These are phyloP conservation scores for Odontesthes bonariensis DNA, from an alignment of 2,113 vertebrate species.

Conservation along the genomic window DNA sequence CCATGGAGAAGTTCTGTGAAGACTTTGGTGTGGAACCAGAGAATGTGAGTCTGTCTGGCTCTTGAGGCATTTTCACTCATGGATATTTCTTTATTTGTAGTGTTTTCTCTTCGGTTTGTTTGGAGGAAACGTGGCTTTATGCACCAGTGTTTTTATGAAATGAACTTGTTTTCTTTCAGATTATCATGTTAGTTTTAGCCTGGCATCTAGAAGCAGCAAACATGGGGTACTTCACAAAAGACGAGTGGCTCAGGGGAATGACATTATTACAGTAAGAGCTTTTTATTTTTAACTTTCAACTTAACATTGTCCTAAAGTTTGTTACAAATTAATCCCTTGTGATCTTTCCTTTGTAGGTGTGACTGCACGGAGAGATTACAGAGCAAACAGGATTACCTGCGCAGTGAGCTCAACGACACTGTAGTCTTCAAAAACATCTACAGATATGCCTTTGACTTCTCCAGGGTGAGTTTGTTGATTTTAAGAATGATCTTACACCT, in stretches of 20 bases:
- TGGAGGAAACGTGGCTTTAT: not conserved
- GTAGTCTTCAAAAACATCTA: conserved; percentile 96
- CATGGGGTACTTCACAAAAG: conserved; percentile 99
- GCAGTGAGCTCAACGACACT: conserved; percentile 91
- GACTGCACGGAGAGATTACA: conserved; percentile 94
- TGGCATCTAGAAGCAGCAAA: conserved; percentile 96
- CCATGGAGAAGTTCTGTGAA: conserved; percentile 99
- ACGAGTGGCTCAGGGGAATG: conserved; percentile 98
- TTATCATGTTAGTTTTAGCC: conserved; percentile 98
- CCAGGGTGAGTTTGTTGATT: conserved; percentile 87
- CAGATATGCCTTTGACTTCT: conserved; percentile 98
- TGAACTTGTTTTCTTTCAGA: conserved; percentile 74
- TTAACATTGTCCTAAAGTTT: not conserved
- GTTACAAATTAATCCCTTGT: not conserved
- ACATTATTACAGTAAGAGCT: conserved; percentile 93
- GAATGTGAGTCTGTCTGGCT: conserved; percentile 85
- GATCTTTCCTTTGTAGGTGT: conserved; percentile 82
- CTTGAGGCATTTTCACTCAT: too few species aligned
- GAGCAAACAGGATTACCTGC: conserved; percentile 92
- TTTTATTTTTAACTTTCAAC: conserved; percentile 6
- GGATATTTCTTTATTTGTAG: too few species aligned
- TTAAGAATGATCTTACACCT: not conserved
- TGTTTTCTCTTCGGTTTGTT: too few species aligned
- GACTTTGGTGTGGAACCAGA: conserved; percentile 97
- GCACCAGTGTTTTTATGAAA: not conserved